Evolutionary conservation across 2,797 vertebrate species (phyloP).

Genomic region (Brachymystax lenok): DNA sequence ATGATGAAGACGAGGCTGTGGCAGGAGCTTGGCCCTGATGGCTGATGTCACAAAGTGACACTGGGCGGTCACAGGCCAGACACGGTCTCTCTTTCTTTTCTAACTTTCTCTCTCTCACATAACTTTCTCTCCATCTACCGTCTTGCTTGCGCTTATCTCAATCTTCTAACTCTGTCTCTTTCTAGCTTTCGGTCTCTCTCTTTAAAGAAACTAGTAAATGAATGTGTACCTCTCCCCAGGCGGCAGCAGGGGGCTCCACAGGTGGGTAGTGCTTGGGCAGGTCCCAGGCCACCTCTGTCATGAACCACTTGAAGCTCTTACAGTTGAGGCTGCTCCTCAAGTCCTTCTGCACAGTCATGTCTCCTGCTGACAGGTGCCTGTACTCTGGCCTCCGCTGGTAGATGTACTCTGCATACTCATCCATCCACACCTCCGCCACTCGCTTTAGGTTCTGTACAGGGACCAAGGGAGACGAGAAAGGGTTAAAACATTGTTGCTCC

Average conservation of each 20-base stretch:
- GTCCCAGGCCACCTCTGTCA: slow-evolving; percentile 95
- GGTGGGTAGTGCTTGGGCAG: slow-evolving; percentile 93
- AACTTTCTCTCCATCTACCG: neutral
- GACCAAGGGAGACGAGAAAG: neutral
- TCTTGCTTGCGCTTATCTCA: neutral
- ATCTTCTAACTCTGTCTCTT: neutral
- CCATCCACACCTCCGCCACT: slow-evolving; percentile 99
- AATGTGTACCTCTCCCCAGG: slow-evolving; percentile 89
- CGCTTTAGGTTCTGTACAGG: slow-evolving; percentile 89
- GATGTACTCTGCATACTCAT: slow-evolving; percentile 91
- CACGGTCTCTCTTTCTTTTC: neutral
- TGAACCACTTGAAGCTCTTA: slow-evolving; percentile 95
- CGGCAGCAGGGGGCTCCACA: slow-evolving; percentile 92
- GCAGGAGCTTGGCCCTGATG: neutral
- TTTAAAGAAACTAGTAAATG: neutral
- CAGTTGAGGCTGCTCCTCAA: slow-evolving; percentile 87
- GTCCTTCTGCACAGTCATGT: slow-evolving; percentile 87
- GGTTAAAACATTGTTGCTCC: neutral
- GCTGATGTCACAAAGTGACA: neutral
- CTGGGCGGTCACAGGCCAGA: neutral
- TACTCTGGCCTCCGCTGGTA: slow-evolving; percentile 97
- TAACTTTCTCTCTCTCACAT: neutral
- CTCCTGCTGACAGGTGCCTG: slow-evolving; percentile 92
- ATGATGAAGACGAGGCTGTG: neutral
- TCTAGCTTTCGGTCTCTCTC: neutral